Evolutionary conservation across 2,888 invertebrate species (phyloP).

Genomic region (Listrodromus nycthemerus): DNA sequence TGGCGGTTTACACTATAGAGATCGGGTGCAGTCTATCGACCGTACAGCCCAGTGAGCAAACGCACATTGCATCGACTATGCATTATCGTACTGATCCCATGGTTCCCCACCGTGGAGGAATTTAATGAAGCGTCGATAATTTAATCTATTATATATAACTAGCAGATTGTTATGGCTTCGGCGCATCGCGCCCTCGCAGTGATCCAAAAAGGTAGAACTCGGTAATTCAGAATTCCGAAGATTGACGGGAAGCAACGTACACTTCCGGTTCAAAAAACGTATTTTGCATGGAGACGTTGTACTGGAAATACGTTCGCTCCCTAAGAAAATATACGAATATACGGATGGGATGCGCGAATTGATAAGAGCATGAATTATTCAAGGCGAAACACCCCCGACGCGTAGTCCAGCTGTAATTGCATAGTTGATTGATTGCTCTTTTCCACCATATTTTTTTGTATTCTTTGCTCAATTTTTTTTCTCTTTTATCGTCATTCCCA

Average conservation of each 20-base stretch:
- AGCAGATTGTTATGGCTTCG: background rate
- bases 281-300: background rate
- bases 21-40: constrained; percentile 10
- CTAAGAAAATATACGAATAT: background rate
- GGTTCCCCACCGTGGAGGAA: background rate
- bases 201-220: background rate
- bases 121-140: constrained; percentile 54
- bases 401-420: constrained; percentile 28
- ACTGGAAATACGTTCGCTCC: background rate
- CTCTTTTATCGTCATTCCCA: constrained; percentile 7
- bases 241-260: background rate
- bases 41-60: constrained; percentile 6
- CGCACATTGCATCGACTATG: constrained; percentile 22
- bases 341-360: constrained; percentile 4
- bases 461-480: background rate
- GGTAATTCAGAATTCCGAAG: background rate
- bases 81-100: constrained; percentile 32
- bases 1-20: background rate
- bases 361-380: constrained; percentile 17
- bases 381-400: background rate
- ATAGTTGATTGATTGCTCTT: constrained; percentile 55
- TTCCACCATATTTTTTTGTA: constrained; percentile 29
- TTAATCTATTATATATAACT: constrained; percentile 34
- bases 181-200: background rate
- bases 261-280: background rate